Percentiles rank a stretch among this genome's conserved stretches.
Conservation (phyloP, 2,113 vertebrate species). For the Lipophrys pholis region DNA sequence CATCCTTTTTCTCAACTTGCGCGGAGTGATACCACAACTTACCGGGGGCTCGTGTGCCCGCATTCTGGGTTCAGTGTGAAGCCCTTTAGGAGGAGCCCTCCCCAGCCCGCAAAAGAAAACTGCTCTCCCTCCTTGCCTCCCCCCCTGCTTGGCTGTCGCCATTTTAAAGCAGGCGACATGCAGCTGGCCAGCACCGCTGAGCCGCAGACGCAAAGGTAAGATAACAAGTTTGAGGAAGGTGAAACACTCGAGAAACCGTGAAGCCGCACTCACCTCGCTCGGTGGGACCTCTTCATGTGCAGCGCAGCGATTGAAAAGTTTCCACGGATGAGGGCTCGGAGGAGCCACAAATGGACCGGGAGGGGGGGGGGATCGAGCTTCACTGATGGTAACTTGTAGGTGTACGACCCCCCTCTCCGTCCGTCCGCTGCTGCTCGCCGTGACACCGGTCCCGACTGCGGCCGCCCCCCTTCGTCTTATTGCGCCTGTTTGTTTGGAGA, state of each 20-base stretch:
- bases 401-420: conserved; percentile 62
- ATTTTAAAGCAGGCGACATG: conserved; percentile 86
- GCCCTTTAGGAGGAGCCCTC: conserved; percentile 53
- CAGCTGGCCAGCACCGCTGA: conserved; percentile 75
- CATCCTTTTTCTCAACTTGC: conserved; percentile 74
- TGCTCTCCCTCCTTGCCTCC: conserved; percentile 38
- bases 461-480: conserved; percentile 28
- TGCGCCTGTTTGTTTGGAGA: conserved; percentile 78
- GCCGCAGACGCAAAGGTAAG: conserved; percentile 66
- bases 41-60: conserved; percentile 35
- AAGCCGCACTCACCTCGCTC: conserved; percentile 77
- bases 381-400: conserved; percentile 77
- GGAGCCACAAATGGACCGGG: conserved; percentile 59
- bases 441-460: conserved; percentile 56
- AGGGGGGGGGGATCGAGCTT: conserved; percentile 55
- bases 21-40: conserved; percentile 65
- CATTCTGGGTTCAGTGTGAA: conserved; percentile 19
- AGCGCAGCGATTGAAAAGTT: conserved; percentile 65
- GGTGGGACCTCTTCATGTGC: conserved; percentile 45
- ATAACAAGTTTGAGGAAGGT: conserved; percentile 73
- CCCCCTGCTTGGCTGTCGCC: conserved; percentile 80
- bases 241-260: conserved; percentile 28
- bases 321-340: conserved; percentile 63
- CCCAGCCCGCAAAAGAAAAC: conserved; percentile 23
- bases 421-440: conserved; percentile 61